Evolutionary conservation across 2,888 invertebrate genomes (phyloP).

Genomic region (Pristionchus mayeri): DNA sequence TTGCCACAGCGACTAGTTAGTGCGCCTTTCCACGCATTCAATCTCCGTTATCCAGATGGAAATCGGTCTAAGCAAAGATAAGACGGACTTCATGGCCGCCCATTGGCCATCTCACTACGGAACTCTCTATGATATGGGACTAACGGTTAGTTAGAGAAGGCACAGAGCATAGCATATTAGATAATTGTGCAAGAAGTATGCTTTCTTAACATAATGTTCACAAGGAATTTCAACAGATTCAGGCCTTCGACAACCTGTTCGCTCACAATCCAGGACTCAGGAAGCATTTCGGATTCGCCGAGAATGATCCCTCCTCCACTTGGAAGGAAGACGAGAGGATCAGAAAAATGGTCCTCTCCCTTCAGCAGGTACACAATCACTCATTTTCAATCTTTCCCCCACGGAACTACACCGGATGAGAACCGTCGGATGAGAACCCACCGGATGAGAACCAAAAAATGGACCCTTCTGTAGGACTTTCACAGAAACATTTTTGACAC

Average conservation of each 20-base stretch:
- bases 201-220: too few relatives aligned
- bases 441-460: too few relatives aligned
- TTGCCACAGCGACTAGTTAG: neutral
- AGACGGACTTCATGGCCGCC: conserved; percentile 21
- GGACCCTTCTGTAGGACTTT: too few relatives aligned
- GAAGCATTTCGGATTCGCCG: neutral
- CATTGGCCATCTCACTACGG: conserved; percentile 46
- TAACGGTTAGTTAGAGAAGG: neutral
- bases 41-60: conserved; percentile 12
- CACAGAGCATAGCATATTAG: too few relatives aligned
- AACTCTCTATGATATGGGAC: conserved; percentile 45
- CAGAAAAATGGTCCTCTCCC: conserved; percentile 43
- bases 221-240: neutral
- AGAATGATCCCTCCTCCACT: neutral
- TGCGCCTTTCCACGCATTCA: neutral
- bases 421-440: too few relatives aligned
- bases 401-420: too few relatives aligned
- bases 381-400: too few relatives aligned
- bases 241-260: conserved; percentile 34
- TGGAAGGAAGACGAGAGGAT: conserved; percentile 38
- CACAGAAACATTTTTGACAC: too few relatives aligned
- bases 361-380: conserved; percentile 43
- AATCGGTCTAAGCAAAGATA: neutral
- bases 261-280: conserved; percentile 14
- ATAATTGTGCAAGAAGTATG: too few relatives aligned